Percentiles rank a stretch among this genome's conserved stretches.
Conservation (phyloP, 2,888 invertebrate genomes). For the Panzeria rudis region DNA sequence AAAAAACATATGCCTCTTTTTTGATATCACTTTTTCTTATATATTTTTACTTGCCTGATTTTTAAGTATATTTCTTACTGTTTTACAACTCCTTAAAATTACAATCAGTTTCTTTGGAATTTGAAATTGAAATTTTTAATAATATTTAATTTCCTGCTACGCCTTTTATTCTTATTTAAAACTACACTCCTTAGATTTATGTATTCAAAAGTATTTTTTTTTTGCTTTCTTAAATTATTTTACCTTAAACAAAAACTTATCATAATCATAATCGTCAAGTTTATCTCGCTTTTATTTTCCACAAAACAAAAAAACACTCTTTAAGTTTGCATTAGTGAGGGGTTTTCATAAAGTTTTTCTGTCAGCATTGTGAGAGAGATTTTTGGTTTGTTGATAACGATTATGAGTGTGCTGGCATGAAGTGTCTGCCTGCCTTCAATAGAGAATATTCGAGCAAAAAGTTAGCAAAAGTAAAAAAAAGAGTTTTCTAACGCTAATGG, state of each 20-base stretch:
- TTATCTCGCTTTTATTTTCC: slow-evolving; percentile 15
- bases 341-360: slow-evolving; percentile 46
- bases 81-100: neutral
- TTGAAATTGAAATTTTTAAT: slow-evolving; percentile 53
- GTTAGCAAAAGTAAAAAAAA: slow-evolving; percentile 13
- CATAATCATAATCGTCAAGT: slow-evolving; percentile 52
- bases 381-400: slow-evolving; percentile 61
- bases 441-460: slow-evolving; percentile 4
- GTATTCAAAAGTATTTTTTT: slow-evolving; percentile 2
- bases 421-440: slow-evolving; percentile 8
- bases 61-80: neutral
- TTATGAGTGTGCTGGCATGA: slow-evolving; percentile 54
- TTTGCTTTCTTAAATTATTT: slow-evolving; percentile 1
- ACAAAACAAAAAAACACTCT: neutral
- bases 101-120: slow-evolving; percentile 9
- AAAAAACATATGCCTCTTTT: no score
- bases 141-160: slow-evolving; percentile 66
- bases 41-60: neutral
- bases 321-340: neutral
- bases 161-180: slow-evolving; percentile 46
- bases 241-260: slow-evolving; percentile 52
- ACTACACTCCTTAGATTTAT: slow-evolving; percentile 51
- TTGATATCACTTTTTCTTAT: no score
- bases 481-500: slow-evolving; percentile 64
- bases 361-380: slow-evolving; percentile 43